These are phyloP conservation scores for Drosophila quinaria DNA, from an alignment of 2,888 invertebrate genomes.

Conservation along the genomic window DNA sequence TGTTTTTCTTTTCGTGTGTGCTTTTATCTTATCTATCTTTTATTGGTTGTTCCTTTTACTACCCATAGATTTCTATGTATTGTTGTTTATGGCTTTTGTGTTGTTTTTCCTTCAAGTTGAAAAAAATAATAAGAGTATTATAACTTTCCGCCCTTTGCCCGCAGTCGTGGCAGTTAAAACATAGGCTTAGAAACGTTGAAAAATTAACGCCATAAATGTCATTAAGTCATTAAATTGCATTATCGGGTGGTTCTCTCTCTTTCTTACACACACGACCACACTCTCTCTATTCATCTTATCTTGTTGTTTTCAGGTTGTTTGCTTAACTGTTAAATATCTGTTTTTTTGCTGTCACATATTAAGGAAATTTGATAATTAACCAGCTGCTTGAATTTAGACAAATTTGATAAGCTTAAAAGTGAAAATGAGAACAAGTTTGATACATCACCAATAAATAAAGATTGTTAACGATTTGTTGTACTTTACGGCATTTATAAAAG, in stretches of 20 bases:
- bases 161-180: conserved; percentile 26
- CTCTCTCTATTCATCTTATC: conserved; percentile 39
- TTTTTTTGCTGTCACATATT: conserved; percentile 43
- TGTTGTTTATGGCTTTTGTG: conserved; percentile 30
- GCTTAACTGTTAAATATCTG: conserved; percentile 40
- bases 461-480: neutral
- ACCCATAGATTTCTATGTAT: conserved; percentile 2
- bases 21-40: conserved; percentile 49
- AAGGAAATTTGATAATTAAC: conserved; percentile 38
- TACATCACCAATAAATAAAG: neutral
- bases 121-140: conserved; percentile 17
- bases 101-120: conserved; percentile 25
- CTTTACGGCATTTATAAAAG: neutral
- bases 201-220: conserved; percentile 65
- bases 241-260: conserved; percentile 31
- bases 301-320: conserved; percentile 45
- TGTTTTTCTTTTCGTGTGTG: conserved; percentile 17
- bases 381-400: neutral
- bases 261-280: neutral
- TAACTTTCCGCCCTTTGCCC: conserved; percentile 8
- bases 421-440: neutral
- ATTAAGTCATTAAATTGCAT: conserved; percentile 70
- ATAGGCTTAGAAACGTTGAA: conserved; percentile 44
- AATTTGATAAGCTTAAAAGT: conserved; percentile 33
- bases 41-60: conserved; percentile 1